phyloP scores from a whole-genome alignment of 2,797 vertebrate species.

The Channa striata region DNA sequence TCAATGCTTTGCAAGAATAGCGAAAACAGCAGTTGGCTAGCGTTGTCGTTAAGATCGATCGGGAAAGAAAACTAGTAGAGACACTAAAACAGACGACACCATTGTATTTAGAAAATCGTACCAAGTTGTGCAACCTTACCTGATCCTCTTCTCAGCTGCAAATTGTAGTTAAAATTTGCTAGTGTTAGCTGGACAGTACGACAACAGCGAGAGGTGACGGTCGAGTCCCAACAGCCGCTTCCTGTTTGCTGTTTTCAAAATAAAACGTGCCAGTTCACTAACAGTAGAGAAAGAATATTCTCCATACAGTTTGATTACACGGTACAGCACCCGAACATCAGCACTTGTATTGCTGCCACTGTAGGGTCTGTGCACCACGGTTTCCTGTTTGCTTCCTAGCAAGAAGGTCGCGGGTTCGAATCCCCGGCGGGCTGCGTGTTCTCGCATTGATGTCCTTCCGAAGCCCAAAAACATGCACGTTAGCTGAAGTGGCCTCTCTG shows the following conservation, averaged over 20 bases:
- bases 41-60: background rate
- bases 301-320: too few relatives aligned
- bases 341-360: too few relatives aligned
- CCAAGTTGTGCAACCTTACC: background rate
- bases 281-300: background rate
- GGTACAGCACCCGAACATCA: too few relatives aligned
- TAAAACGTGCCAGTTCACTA: conserved; percentile 15
- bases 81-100: background rate
- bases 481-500: too few relatives aligned
- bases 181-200: conserved; percentile 17
- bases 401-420: too few relatives aligned
- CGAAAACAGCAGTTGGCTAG: conserved; percentile 4
- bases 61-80: conserved; percentile 9
- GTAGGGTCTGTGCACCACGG: too few relatives aligned
- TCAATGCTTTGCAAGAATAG: background rate
- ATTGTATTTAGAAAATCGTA: background rate
- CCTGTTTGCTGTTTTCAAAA: conserved; percentile 49
- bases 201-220: background rate
- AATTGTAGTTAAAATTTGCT: background rate
- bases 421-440: too few relatives aligned
- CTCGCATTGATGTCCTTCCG: too few relatives aligned
- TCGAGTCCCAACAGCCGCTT: conserved; percentile 7
- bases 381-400: too few relatives aligned
- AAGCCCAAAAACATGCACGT: too few relatives aligned
- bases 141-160: background rate